These are phyloP conservation scores for Agonopterix alstromeriana DNA, from an alignment of 2,888 invertebrate species.

Conservation along the genomic window DNA sequence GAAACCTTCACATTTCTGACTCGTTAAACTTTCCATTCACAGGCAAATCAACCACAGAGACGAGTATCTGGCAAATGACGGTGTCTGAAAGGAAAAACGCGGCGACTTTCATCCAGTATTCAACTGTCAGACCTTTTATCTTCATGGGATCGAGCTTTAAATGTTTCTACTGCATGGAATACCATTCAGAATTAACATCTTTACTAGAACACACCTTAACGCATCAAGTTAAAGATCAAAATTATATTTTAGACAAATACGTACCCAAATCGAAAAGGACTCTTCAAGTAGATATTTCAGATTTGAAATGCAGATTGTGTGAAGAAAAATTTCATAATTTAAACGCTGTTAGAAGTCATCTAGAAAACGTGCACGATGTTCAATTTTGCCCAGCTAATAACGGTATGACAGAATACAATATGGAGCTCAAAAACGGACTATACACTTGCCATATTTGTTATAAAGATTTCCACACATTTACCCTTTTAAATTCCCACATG, in stretches of 20 bases:
- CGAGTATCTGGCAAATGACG: constrained; percentile 50
- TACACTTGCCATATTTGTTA: constrained; percentile 39
- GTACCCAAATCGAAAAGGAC: constrained; percentile 34
- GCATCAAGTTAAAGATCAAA: constrained; percentile 22
- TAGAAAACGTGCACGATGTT: constrained; percentile 24
- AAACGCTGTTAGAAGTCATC: constrained; percentile 28
- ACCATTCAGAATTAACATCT: constrained; percentile 26
- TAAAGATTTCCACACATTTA: constrained; percentile 31
- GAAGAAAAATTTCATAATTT: constrained; percentile 21
- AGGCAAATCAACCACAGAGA: constrained; percentile 16
- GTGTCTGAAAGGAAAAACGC: constrained; percentile 41
- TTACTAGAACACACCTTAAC: constrained; percentile 34
- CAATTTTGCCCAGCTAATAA: constrained; percentile 30
- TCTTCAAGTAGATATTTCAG: constrained; percentile 41
- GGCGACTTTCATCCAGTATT: constrained; percentile 33
- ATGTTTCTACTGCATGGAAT: constrained; percentile 45
- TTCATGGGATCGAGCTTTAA: constrained; percentile 46
- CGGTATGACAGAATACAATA: constrained; percentile 45
- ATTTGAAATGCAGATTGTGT: constrained; percentile 38
- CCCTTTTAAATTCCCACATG: constrained; percentile 38
- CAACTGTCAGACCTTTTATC: constrained; percentile 44
- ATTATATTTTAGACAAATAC: constrained; percentile 28
- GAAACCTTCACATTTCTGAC: too few relatives aligned
- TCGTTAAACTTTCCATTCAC: constrained; percentile 12
- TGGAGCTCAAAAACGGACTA: constrained; percentile 27